Base-by-base conservation (phyloP, 2,113 vertebrate genomes). In the Proteles cristata region DNA sequence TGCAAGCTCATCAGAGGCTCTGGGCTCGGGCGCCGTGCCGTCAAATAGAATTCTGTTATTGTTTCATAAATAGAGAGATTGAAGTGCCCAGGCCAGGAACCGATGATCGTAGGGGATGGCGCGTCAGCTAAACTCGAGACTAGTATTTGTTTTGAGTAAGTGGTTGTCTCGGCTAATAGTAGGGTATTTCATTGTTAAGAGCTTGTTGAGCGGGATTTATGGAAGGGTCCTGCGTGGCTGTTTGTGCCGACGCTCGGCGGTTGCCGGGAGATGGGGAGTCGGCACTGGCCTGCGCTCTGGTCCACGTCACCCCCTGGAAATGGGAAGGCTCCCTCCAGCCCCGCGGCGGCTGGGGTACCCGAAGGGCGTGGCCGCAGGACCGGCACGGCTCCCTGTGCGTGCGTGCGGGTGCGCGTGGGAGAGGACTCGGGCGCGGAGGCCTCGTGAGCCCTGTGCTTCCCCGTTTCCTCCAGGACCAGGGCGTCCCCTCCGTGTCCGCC, bases 11-110 rank as follows among this genome's bases (percentile, higher is more conserved):
- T 99, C 99, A 98, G 98, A 97, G 96, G 98, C 98, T 5, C 98
- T 98, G 99, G 99, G 99, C 99, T 99, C 99, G 98, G 98, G 98
- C 98, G 98, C 98, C 97, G 98, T 33, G 73, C 98, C 95, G 97
- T 98, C 98, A 98, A 99, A 99, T 98, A 98, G 99, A 99, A 99
- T 99, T 99, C 99, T 99, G 99, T 99, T 99, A 99, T 99, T 99
- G 98, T 98, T 98, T 99, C 98, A 98, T 99, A 99, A 99, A 99
- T 99, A 99, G 98, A 98, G 99, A 99, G 98, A 99, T 97, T 61
- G 94, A 98, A 98, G 98, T 95, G 83, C 88, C 92, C 63, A 31
- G 97, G 97, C 96, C 82, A 16, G 17, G 97, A 97, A 97, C 97
- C 61, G 91, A 39, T 73, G 98, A 93, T 97, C 98, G 55, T 21